Percentiles rank a stretch among this genome's conserved stretches.
These are phyloP conservation scores for Chouioia cunea DNA, from an alignment of 2,888 invertebrate genomes.

Conservation along the genomic window DNA sequence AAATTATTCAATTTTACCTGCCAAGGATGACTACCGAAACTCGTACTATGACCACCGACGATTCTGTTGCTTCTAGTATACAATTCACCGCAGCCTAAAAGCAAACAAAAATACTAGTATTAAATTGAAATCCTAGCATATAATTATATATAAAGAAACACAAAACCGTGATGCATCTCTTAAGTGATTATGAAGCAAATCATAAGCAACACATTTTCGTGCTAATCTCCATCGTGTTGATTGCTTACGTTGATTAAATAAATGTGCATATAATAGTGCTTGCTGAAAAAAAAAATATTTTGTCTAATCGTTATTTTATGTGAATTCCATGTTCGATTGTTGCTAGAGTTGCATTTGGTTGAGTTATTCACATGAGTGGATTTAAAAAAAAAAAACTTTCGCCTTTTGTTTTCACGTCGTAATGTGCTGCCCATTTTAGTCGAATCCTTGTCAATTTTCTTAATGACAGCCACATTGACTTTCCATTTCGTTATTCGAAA, in stretches of 20 bases:
- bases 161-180: background rate
- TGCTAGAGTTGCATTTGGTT: no score
- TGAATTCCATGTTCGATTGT: background rate
- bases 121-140: background rate
- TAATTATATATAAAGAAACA: background rate
- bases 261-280: conserved; percentile 33
- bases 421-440: no score
- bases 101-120: conserved; percentile 41
- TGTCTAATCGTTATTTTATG: conserved; percentile 9
- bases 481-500: no score
- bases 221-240: background rate
- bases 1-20: conserved; percentile 72
- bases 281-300: background rate
- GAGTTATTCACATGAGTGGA: no score
- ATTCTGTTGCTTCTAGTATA: conserved; percentile 90
- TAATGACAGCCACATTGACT: no score
- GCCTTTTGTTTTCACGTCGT: no score
- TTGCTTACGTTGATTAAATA: conserved; percentile 1
- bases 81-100: conserved; percentile 90
- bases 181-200: background rate
- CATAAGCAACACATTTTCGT: background rate
- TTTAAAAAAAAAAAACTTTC: no score
- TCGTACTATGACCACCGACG: conserved; percentile 91
- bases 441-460: no score
- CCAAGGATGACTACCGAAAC: conserved; percentile 94